Conservation (phyloP, 2,797 vertebrate genomes). For the Chiroxiphia lanceolata region DNA sequence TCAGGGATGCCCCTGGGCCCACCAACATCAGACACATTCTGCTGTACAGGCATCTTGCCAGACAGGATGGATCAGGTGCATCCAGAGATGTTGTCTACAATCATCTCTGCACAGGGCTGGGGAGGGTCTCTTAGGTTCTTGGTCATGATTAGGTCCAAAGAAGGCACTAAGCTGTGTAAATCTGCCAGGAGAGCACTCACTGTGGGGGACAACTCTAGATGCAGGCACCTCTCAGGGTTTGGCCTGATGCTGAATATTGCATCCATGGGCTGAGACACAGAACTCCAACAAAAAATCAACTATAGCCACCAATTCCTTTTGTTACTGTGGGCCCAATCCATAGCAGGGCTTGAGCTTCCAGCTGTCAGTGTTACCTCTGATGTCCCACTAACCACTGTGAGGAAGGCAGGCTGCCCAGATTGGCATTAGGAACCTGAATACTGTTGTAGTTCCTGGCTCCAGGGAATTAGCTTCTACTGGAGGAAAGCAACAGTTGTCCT, state of each 20-base stretch:
- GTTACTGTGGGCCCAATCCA: background rate
- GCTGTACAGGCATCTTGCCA: background rate
- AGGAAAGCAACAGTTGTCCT: background rate
- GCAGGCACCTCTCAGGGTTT: background rate
- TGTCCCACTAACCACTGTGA: background rate
- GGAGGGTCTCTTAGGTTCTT: background rate
- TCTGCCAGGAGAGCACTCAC: background rate
- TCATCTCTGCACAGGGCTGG: background rate
- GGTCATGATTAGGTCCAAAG: background rate
- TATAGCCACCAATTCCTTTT: background rate
- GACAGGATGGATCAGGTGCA: background rate
- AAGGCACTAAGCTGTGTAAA: background rate
- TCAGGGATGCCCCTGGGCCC: background rate
- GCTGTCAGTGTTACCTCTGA: background rate
- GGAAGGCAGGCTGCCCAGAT: background rate
- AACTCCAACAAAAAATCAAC: background rate
- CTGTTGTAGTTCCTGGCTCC: background rate
- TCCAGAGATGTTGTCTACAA: background rate
- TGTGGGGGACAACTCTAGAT: background rate
- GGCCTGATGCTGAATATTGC: background rate
- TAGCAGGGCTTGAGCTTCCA: background rate
- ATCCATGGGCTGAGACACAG: background rate
- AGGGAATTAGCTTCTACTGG: background rate
- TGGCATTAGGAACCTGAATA: background rate
- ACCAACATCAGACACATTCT: background rate